Evolutionary conservation across 2,888 invertebrate species (phyloP), one percentile per base, ranked within the genome.

Genomic region (Megastigmus dorsalis): DNA sequence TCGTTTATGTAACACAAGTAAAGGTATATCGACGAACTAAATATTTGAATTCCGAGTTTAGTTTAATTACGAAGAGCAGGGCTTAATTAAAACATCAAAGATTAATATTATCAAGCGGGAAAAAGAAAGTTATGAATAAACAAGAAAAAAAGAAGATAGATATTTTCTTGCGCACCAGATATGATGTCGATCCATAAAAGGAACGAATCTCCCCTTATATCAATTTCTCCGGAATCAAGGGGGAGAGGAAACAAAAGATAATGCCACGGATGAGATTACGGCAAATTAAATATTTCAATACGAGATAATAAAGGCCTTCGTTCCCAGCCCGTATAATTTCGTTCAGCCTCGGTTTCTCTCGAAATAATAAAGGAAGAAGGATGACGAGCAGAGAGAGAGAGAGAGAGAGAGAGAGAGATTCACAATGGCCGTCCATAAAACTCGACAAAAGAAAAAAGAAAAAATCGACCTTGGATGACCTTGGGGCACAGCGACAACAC

Each of bases 221-320:
- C 26, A 45, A 67, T 55, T 54, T 33, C 7, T 67, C 45, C 28
- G 33, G 13, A 41, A 28, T 15, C 13, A 18, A 45, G 30, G 23
- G 20, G 15, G 23, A 3, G 15, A n/a, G 18, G 6, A 26, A 50
- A 55, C 30, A 23, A 54, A 30, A 55, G 43, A 66, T 7, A 52
- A 52, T 15, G 38, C 26, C 3, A 15, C 13, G 13, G 50, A 63
- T 54, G 33, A 66, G 54, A 54, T 55, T 52, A 50, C 36, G 50
- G 50, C 36, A 28, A 50, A 52, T 63, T 63, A 63, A 63, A 63
- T 63, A 52, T 63, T 63, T 63, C 30, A 66, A 43, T 30, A 43
- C n/a, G 54, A 30, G 54, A 66, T 55, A 43, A 55, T 66, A 55
- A 55, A 65, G 10, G 9, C 30, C 4, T 4, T 13, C 30, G 28